These are phyloP conservation scores for Druon quercuslanigerum DNA, from an alignment of 1,140 invertebrate genomes.

Conservation along the genomic window DNA sequence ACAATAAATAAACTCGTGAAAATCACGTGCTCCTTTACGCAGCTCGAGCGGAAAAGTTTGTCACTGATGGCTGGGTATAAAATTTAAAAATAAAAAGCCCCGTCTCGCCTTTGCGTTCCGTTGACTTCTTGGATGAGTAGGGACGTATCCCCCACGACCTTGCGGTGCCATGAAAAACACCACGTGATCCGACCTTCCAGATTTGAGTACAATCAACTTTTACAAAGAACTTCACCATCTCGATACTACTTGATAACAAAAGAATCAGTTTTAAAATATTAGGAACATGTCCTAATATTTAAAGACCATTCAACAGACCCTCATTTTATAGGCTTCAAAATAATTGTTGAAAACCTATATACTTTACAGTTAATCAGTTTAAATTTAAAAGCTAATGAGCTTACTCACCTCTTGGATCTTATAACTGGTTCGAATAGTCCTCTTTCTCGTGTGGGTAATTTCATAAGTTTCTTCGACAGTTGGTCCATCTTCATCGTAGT, in stretches of 20 bases:
- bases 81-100: conserved; percentile 26
- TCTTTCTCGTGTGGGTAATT: conserved; percentile 78
- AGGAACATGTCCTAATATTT: too few relatives aligned
- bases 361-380: neutral
- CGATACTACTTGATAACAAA: too few relatives aligned
- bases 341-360: too few relatives aligned
- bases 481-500: conserved; percentile 57
- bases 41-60: neutral
- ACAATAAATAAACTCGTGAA: conserved; percentile 21
- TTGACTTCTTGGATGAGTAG: neutral
- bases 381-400: neutral
- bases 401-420: conserved; percentile 81
- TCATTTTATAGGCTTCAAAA: too few relatives aligned
- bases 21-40: conserved; percentile 15
- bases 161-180: neutral
- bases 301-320: too few relatives aligned
- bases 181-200: neutral
- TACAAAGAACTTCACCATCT: neutral
- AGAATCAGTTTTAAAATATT: too few relatives aligned
- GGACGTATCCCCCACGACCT: neutral
- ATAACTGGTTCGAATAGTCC: conserved; percentile 80
- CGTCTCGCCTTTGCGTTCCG: neutral
- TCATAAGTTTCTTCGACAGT: conserved; percentile 73
- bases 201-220: conserved; percentile 3
- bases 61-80: conserved; percentile 8